These are phyloP conservation scores for Apostichopus californicus DNA, from an alignment of 35 echinoderm and acorn worm genomes.

Conservation along the genomic window DNA sequence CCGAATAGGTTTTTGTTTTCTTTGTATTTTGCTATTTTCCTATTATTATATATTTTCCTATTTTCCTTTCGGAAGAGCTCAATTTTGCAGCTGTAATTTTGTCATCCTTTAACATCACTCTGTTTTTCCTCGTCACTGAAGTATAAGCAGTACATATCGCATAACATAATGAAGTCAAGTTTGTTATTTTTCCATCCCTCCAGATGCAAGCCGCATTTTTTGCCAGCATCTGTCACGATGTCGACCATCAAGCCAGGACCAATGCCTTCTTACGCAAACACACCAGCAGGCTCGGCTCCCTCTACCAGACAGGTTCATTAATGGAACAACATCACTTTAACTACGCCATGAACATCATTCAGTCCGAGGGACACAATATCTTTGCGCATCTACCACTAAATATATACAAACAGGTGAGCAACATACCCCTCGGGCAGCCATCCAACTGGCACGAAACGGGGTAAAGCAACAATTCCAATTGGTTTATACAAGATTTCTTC, in stretches of 20 bases:
- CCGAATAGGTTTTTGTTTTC: too few species aligned
- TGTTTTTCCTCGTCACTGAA: too few species aligned
- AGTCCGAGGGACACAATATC: constrained; percentile 71
- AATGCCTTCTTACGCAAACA: constrained; percentile 84
- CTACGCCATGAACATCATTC: constrained; percentile 68
- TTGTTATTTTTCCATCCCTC: neutral
- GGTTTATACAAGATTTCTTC: too few species aligned
- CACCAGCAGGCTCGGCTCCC: constrained; percentile 61
- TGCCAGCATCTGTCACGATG: constrained; percentile 90
- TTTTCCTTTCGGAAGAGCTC: too few species aligned
- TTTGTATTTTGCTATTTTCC: too few species aligned
- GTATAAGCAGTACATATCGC: too few species aligned
- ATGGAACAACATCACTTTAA: constrained; percentile 92
- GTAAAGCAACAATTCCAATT: neutral
- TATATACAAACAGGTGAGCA: constrained; percentile 83
- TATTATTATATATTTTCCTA: too few species aligned
- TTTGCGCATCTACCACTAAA: constrained; percentile 81
- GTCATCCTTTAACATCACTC: too few species aligned
- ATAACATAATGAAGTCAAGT: too few species aligned
- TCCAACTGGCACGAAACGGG: neutral
- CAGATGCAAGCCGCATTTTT: constrained; percentile 86
- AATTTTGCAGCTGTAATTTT: too few species aligned
- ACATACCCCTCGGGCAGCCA: neutral
- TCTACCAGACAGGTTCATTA: constrained; percentile 78
- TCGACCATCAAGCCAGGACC: constrained; percentile 84